Percentiles rank a stretch among this genome's conserved stretches.
Conservation (phyloP, 2,888 invertebrate species). For the Hypselothyrea guttata region DNA sequence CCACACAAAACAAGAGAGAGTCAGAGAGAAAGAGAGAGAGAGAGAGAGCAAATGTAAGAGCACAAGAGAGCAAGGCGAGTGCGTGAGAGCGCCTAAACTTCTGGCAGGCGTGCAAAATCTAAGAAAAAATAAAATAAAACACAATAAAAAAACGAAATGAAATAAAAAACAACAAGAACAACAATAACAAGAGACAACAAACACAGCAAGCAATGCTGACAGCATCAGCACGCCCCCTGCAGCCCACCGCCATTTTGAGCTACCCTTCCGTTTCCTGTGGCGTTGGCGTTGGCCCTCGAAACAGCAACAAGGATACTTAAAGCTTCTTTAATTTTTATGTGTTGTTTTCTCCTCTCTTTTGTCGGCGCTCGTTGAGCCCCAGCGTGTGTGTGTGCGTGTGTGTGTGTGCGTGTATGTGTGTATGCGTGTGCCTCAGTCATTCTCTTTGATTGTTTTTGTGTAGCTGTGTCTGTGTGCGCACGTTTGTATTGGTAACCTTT, state of each 20-base stretch:
- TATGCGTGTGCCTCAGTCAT: slow-evolving; percentile 19
- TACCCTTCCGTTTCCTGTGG: slow-evolving; percentile 41
- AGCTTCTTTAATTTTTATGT: slow-evolving; percentile 78
- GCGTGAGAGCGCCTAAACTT: slow-evolving; percentile 62
- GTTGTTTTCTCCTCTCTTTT: slow-evolving; percentile 74
- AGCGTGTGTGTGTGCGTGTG: slow-evolving; percentile 19
- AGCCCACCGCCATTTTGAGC: background rate
- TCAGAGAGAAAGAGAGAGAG: slow-evolving; percentile 24
- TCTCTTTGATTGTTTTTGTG: slow-evolving; percentile 36
- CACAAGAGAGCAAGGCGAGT: slow-evolving; percentile 14
- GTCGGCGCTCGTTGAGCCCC: slow-evolving; percentile 52
- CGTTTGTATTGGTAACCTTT: slow-evolving; percentile 68
- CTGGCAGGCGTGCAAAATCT: slow-evolving; percentile 66
- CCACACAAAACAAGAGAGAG: slow-evolving; percentile 18
- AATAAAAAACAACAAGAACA: slow-evolving; percentile 12
- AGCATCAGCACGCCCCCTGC: slow-evolving; percentile 7
- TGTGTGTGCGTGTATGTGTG: slow-evolving; percentile 17
- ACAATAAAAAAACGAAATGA: slow-evolving; percentile 7
- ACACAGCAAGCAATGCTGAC: slow-evolving; percentile 28
- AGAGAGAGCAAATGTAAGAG: slow-evolving; percentile 4
- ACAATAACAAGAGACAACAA: slow-evolving; percentile 36
- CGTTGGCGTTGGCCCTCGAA: slow-evolving; percentile 48
- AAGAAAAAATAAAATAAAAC: slow-evolving; percentile 29
- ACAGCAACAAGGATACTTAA: slow-evolving; percentile 70
- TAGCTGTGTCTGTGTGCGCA: slow-evolving; percentile 19